phyloP scores from a whole-genome alignment of 2,888 invertebrate species.

The Heliconius hortense region DNA sequence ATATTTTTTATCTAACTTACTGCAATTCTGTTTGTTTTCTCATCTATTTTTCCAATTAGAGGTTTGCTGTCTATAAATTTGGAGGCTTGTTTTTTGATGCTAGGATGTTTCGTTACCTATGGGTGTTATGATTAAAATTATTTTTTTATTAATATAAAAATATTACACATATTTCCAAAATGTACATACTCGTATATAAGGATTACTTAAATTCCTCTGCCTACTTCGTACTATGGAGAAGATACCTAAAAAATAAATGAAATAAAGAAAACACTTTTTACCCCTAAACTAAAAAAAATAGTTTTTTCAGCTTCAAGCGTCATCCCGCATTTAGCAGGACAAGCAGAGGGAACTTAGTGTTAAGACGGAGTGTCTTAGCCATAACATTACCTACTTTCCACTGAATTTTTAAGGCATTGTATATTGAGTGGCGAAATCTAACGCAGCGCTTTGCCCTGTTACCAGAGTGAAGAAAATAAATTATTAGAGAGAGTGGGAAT shows the following conservation, averaged over 20 bases:
- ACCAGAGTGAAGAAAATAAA: neutral
- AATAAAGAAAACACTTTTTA: neutral
- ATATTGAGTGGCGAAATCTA: neutral
- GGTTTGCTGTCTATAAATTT: slow-evolving; percentile 66
- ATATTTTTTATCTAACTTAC: slow-evolving; percentile 50
- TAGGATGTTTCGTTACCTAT: slow-evolving; percentile 58
- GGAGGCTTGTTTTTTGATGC: slow-evolving; percentile 50
- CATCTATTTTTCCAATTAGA: slow-evolving; percentile 60
- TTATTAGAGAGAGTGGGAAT: too few species aligned
- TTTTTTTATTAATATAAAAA: too few species aligned
- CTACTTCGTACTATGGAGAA: neutral
- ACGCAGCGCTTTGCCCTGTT: neutral
- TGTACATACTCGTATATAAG: too few species aligned
- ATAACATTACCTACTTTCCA: neutral
- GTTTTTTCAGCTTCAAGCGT: neutral
- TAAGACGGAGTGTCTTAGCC: neutral
- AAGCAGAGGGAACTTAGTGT: neutral
- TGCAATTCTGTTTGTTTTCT: slow-evolving; percentile 69
- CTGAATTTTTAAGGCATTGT: neutral
- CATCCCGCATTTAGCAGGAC: neutral
- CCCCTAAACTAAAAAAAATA: too few species aligned
- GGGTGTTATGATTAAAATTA: neutral
- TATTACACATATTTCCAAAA: neutral
- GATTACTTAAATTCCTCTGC: neutral
- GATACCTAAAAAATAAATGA: neutral